Conservation (phyloP, 2,888 invertebrate species). For the Sminthurides aquaticus region DNA sequence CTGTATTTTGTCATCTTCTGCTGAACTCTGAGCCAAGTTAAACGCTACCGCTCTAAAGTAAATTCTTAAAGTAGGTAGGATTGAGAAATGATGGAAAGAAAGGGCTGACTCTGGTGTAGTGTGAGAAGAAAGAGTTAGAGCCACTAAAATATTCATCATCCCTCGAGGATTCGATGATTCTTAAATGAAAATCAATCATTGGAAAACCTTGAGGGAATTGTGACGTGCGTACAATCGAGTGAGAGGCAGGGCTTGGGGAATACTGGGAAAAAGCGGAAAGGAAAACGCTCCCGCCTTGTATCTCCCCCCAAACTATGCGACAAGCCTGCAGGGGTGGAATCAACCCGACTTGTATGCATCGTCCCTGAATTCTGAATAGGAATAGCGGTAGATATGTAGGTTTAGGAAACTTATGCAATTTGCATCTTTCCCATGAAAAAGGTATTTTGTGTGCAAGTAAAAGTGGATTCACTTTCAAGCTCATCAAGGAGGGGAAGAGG, state of each 20-base stretch:
- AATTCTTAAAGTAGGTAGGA: no score
- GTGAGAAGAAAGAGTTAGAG: slow-evolving; percentile 15
- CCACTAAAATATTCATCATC: slow-evolving; percentile 43
- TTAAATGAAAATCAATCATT: slow-evolving; percentile 44
- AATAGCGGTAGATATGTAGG: no score
- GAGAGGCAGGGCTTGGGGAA: not conserved
- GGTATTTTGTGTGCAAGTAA: not conserved
- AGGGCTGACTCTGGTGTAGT: no score
- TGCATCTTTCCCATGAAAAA: not conserved
- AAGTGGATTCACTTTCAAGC: not conserved
- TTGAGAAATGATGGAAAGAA: no score
- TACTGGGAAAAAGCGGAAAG: not conserved
- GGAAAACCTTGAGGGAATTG: slow-evolving; percentile 35
- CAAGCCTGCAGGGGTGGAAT: no score
- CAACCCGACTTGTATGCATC: no score
- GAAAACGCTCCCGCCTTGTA: no score
- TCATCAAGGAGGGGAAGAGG: not conserved
- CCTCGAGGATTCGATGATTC: slow-evolving; percentile 41
- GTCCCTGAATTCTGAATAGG: no score
- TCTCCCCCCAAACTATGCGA: no score
- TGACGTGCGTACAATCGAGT: not conserved
- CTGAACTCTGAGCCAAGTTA: no score
- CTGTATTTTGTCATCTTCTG: not conserved
- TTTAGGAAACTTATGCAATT: no score
- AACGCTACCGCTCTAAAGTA: no score